These are phyloP conservation scores for Pollimyrus isidori DNA, from an alignment of 2,113 vertebrate genomes.

Conservation along the genomic window DNA sequence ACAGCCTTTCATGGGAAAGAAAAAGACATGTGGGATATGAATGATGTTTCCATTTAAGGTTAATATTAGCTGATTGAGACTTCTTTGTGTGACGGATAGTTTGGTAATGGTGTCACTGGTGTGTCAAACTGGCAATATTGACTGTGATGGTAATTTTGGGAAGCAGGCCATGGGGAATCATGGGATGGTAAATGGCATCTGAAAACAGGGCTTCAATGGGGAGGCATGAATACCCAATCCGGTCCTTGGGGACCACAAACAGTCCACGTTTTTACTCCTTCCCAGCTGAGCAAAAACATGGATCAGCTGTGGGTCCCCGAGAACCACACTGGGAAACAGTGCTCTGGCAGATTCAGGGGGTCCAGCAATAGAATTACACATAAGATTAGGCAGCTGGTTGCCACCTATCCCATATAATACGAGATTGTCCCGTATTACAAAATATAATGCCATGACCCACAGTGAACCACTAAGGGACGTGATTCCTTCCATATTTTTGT, in stretches of 20 bases:
- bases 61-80: neutral
- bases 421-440: neutral
- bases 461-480: neutral
- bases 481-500: neutral
- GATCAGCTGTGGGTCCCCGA: neutral
- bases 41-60: neutral
- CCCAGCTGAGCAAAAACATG: neutral
- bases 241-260: neutral
- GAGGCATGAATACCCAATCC: neutral
- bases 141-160: neutral
- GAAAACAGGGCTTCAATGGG: neutral
- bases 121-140: neutral
- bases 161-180: neutral
- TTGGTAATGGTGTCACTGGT: neutral
- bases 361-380: neutral
- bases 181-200: neutral
- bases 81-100: neutral
- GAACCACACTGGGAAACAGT: neutral
- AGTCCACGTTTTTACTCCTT: neutral
- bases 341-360: neutral
- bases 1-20: slow-evolving; percentile 17
- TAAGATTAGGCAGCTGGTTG: neutral
- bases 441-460: neutral
- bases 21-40: neutral
- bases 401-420: neutral